Conservation (phyloP, 2,888 invertebrate genomes). For the Agrotis exclamationis region DNA sequence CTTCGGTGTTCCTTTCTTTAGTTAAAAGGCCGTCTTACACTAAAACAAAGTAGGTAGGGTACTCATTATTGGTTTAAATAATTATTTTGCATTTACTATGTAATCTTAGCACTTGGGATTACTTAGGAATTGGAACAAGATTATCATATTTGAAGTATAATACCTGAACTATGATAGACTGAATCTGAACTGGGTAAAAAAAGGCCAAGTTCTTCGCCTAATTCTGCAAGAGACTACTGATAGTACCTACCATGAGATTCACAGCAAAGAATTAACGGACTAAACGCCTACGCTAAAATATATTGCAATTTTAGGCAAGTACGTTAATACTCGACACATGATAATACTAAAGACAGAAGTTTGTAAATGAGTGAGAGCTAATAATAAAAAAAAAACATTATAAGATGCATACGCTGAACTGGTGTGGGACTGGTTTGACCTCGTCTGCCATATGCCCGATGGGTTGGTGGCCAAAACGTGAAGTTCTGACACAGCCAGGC, state of each 20-base stretch:
- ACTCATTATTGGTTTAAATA: background rate
- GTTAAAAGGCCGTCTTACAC: background rate
- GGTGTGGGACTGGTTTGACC: background rate
- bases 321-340: background rate
- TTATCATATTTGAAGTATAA: background rate
- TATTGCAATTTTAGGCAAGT: conserved; percentile 1
- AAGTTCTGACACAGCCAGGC: background rate
- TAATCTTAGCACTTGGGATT: conserved; percentile 1
- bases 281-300: conserved; percentile 26
- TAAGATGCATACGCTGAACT: background rate
- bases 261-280: background rate
- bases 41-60: conserved; percentile 6
- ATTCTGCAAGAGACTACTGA: background rate
- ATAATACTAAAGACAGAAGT: background rate
- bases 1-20: background rate
- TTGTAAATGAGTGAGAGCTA: background rate
- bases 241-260: background rate
- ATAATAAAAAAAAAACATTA: background rate
- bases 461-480: background rate
- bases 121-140: too few species aligned
- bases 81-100: conserved; percentile 14
- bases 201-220: background rate
- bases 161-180: background rate
- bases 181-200: background rate
- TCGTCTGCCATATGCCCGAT: background rate